Evolutionary conservation across 2,888 invertebrate genomes (phyloP), one percentile per base, ranked within the genome.

Genomic region (Panopea generosa): DNA sequence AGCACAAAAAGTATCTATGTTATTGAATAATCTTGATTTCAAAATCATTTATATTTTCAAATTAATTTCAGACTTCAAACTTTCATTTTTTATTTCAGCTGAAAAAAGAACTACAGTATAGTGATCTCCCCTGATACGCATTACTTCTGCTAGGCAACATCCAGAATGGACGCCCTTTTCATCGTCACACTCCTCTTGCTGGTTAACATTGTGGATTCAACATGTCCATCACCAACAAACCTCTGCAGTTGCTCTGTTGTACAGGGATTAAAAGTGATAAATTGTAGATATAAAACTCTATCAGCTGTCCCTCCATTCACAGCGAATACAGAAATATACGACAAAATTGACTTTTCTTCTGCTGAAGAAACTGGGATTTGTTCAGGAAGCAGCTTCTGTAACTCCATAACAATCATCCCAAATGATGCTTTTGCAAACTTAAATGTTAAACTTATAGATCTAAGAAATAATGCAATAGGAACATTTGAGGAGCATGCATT

Each of bases 401-500:
- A 87, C 62, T 65, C 74, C 14, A 86, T 88, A 26, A 57, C 53
- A 20, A 56, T 55, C 0, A 65, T 89, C 26, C 72, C 75, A 9
- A 73, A 69, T 3, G 49, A 69, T 63, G 96, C 96, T 89, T 98
- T 98, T 93, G 96, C 96, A 90, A 97, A 97, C 16, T 94, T 98
- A 86, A 95, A 95, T 68, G 93, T 98, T 83, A 95, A 95, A 86
- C 96, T 96, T 91, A 96, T 93, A 60, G 97, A 96, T 90, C 94
- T 98, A 88, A 97, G 96, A 92, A 96, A 96, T 56, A 98, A 98
- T 92, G 95, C 95, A 82, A 94, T 98, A 87, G 95, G 95, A 82
- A 95, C 95, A 86, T 95, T 97, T 90, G 96, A 96, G 1, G 97
- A 97, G 87, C 95, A 96, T 90, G 96, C 96, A 14, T 97, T 97